Evolutionary conservation across 2,113 vertebrate genomes (phyloP).

Genomic region (Diadophis punctatus): DNA sequence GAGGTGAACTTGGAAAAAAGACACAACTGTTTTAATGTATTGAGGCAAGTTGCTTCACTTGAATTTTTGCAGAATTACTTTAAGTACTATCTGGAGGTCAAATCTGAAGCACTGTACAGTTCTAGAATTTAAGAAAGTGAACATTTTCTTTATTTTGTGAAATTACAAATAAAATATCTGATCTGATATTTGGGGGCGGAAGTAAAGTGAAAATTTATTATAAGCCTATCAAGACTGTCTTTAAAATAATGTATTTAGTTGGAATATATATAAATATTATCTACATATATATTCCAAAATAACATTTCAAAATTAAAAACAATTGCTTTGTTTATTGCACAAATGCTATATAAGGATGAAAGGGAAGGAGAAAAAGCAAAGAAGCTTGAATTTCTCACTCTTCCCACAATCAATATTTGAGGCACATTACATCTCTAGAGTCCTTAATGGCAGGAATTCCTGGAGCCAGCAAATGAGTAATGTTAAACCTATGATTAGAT

Average conservation of each 20-base stretch:
- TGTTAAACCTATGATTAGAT: conserved; percentile 89
- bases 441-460: conserved; percentile 92
- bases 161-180: neutral
- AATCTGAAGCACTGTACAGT: neutral
- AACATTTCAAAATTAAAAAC: conserved; percentile 52
- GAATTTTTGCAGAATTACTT: neutral
- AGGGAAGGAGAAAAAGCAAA: conserved; percentile 62
- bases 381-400: conserved; percentile 86
- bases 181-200: conserved; percentile 5
- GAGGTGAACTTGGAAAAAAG: neutral
- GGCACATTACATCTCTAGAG: conserved; percentile 92
- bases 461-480: conserved; percentile 89
- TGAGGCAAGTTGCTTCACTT: neutral
- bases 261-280: neutral
- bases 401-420: conserved; percentile 90
- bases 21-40: neutral
- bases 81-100: neutral
- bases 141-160: neutral
- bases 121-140: neutral
- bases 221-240: neutral
- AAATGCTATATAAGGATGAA: conserved; percentile 57
- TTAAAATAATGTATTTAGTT: neutral
- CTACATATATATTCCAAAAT: neutral
- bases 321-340: conserved; percentile 61
- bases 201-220: neutral